Evolutionary conservation across 1,140 invertebrate species (phyloP), one percentile per base, ranked within the genome.

Genomic region (Lysiphlebus fabarum): DNA sequence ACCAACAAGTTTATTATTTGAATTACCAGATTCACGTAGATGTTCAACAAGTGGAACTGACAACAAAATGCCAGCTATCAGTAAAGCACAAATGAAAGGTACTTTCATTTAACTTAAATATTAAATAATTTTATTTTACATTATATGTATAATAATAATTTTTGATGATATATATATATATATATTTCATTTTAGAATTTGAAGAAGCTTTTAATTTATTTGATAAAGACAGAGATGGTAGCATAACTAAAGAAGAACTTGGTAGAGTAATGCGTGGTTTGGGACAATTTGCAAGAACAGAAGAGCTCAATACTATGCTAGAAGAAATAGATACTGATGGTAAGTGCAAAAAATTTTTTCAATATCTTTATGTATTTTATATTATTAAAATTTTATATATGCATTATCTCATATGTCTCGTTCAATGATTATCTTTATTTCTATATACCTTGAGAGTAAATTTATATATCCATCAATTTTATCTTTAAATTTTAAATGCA

Each of bases 241-340:
- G 85, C 61, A 94, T 94, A 50, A 93, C 91, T 1, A 92, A 92
- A 72, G 90, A 92, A 65, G 90, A 92, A 71, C 79, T 93, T 49
- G 90, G 90, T 0, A 82, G 89, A 9, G 90, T 93, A 5, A 93
- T 93, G 91, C 80, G 90, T 38, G 90, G 88, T 51, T 72, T 93
- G 36, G 91, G 91, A 2, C 91, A 93, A 73, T 93, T 92, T 73
- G 90, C 90, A 0, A 81, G 90, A 48, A 89, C 90, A 9, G 90
- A 92, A 71, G 91, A 93, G 72, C 73, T 93, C 53, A 85, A 88
- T 61, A 87, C 91, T 63, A 93, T 95, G 91, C 78, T 95, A n/a
- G 86, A 90, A 67, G 92, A 95, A 75, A 90, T 94, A 11, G 91
- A 95, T 72, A 89, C 90, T 48, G 90, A 95, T 72, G 92, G 91